Conservation (phyloP, 2,113 vertebrate genomes). For the Mormyrus lacerda region DNA sequence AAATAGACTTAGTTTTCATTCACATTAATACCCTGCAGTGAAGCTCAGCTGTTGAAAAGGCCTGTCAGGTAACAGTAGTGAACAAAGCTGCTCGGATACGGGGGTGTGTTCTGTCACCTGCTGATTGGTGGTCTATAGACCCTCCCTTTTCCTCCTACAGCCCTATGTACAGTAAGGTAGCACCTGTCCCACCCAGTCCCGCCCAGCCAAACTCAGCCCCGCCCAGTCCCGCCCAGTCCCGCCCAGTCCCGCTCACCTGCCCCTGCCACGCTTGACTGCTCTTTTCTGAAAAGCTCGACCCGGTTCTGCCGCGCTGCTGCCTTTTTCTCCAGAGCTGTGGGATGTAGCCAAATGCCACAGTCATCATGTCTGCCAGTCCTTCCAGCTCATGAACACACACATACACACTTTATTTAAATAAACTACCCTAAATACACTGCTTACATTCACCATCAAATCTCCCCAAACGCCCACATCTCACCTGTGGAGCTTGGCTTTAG, state of each 20-base stretch:
- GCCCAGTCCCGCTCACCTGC: conserved; percentile 59
- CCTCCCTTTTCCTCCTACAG: background rate
- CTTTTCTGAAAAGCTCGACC: conserved; percentile 78
- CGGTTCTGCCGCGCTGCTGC: conserved; percentile 66
- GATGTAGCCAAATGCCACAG: conserved; percentile 20
- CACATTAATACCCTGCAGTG: background rate
- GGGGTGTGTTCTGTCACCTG: background rate
- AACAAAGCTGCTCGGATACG: background rate
- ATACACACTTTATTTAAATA: background rate
- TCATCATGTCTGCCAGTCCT: background rate
- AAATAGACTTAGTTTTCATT: background rate
- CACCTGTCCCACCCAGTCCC: background rate
- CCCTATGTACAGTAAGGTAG: background rate
- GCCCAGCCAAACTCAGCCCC: no score
- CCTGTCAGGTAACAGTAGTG: background rate
- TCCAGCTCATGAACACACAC: background rate
- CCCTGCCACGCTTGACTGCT: conserved; percentile 70
- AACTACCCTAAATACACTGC: background rate
- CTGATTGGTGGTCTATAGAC: background rate
- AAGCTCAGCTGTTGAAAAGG: background rate
- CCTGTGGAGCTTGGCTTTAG: conserved; percentile 79
- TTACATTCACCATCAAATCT: background rate
- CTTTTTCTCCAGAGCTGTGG: conserved; percentile 79
- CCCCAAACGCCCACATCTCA: conserved; percentile 39
- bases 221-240: background rate